Evolutionary conservation across 2,888 invertebrate species (phyloP).

Genomic region (Noctua comes): DNA sequence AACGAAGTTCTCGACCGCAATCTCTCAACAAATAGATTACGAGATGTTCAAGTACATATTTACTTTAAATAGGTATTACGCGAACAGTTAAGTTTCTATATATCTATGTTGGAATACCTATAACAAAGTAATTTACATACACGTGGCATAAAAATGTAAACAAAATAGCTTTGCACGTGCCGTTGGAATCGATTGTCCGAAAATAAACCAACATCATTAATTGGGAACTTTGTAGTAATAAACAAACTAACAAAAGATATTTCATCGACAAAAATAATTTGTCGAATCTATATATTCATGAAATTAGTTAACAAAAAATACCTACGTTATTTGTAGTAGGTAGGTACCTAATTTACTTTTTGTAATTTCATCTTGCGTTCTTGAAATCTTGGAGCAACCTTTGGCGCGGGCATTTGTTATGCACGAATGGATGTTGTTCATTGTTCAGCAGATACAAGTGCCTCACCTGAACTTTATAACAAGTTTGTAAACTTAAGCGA

Average conservation of each 20-base stretch:
- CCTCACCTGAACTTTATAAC: slow-evolving; percentile 18
- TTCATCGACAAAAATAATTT: not conserved
- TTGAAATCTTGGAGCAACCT: slow-evolving; percentile 1
- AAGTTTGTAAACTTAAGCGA: slow-evolving; percentile 24
- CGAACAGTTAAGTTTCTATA: slow-evolving; percentile 1
- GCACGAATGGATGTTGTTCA: slow-evolving; percentile 27
- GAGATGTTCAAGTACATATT: slow-evolving; percentile 24
- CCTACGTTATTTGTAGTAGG: not conserved
- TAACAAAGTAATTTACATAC: not conserved
- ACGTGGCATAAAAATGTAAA: slow-evolving; percentile 5
- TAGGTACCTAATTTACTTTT: not conserved
- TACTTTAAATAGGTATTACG: slow-evolving; percentile 1
- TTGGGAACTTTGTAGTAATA: not conserved
- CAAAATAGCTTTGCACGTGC: not conserved
- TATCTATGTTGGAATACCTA: not conserved
- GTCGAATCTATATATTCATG: not conserved
- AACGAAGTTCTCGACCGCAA: slow-evolving; percentile 61
- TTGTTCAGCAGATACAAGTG: slow-evolving; percentile 17
- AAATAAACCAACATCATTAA: not conserved
- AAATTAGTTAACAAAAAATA: not conserved
- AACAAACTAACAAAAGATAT: not conserved
- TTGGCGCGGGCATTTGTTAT: slow-evolving; percentile 18
- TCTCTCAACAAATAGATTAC: slow-evolving; percentile 44
- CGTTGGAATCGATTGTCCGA: not conserved
- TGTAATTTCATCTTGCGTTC: not conserved